Evolutionary conservation across 2,888 invertebrate species (phyloP).

Genomic region (Nephrocerus scutellatus): DNA sequence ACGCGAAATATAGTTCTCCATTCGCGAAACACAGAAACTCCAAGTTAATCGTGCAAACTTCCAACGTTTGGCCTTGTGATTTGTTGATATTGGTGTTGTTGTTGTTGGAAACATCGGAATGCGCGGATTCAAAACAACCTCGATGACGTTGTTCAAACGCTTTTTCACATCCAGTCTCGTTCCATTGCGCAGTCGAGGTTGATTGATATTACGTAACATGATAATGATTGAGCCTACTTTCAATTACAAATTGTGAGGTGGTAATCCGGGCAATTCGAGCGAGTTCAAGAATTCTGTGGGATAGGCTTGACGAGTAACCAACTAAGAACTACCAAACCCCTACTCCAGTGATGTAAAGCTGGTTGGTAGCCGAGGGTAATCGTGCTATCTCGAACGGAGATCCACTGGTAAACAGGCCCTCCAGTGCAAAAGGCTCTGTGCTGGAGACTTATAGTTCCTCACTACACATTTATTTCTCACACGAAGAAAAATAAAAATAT

Average conservation of each 20-base stretch:
- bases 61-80: slow-evolving; percentile 32
- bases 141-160: slow-evolving; percentile 28
- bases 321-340: too few relatives aligned
- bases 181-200: slow-evolving; percentile 28
- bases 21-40: slow-evolving; percentile 17
- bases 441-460: too few relatives aligned
- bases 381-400: too few relatives aligned
- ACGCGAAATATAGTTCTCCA: slow-evolving; percentile 1
- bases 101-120: slow-evolving; percentile 35
- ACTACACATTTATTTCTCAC: too few relatives aligned
- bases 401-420: too few relatives aligned
- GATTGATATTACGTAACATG: slow-evolving; percentile 25
- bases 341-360: too few relatives aligned
- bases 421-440: too few relatives aligned
- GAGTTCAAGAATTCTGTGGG: slow-evolving; percentile 23
- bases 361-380: too few relatives aligned
- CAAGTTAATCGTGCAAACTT: slow-evolving; percentile 27
- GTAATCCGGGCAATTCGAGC: slow-evolving; percentile 19
- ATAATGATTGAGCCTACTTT: slow-evolving; percentile 27
- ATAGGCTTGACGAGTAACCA: too few relatives aligned
- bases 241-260: slow-evolving; percentile 22
- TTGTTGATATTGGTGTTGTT: slow-evolving; percentile 29
- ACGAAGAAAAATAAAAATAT: too few relatives aligned
- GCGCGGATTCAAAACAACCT: slow-evolving; percentile 29
- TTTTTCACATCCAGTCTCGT: slow-evolving; percentile 27